phyloP scores from a whole-genome alignment of 1,140 invertebrate species.

The Drosophila paulistorum region DNA sequence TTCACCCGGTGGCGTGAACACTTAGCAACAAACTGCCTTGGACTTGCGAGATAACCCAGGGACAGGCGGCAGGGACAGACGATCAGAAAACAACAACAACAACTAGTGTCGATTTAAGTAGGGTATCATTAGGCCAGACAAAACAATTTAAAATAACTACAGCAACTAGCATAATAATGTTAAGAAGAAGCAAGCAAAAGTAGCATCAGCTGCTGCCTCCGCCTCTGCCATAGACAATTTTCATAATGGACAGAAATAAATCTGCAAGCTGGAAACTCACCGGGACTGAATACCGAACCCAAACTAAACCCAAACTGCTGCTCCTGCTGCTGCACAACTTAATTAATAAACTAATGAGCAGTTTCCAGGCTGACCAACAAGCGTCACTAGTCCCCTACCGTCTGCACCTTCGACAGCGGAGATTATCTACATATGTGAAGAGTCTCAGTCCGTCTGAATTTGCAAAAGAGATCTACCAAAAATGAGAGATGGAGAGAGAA shows the following conservation, averaged over 20 bases:
- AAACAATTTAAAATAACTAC: slow-evolving; percentile 81
- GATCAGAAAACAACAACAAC: slow-evolving; percentile 44
- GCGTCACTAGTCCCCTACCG: slow-evolving; percentile 1
- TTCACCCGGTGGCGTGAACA: no score
- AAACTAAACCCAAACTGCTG: no score
- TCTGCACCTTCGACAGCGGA: slow-evolving; percentile 25
- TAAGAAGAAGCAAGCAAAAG: slow-evolving; percentile 50
- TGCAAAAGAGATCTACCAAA: slow-evolving; percentile 47
- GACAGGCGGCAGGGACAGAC: slow-evolving; percentile 49
- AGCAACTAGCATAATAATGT: slow-evolving; percentile 79
- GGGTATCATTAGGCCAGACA: slow-evolving; percentile 77
- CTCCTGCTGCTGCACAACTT: slow-evolving; percentile 59
- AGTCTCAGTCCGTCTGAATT: neutral
- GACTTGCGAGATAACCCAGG: slow-evolving; percentile 6
- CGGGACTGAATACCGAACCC: slow-evolving; percentile 30
- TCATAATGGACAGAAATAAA: slow-evolving; percentile 79
- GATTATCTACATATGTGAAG: slow-evolving; percentile 60
- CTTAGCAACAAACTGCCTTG: slow-evolving; percentile 30
- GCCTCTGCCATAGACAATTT: slow-evolving; percentile 68
- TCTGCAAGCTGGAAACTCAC: slow-evolving; percentile 61
- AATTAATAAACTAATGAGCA: slow-evolving; percentile 82
- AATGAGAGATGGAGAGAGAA: no score
- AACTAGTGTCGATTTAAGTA: slow-evolving; percentile 76
- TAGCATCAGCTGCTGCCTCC: slow-evolving; percentile 17
- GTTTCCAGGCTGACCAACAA: slow-evolving; percentile 59